Evolutionary conservation across 1,140 invertebrate species (phyloP).

Genomic region (Xylocopa sonorina): DNA sequence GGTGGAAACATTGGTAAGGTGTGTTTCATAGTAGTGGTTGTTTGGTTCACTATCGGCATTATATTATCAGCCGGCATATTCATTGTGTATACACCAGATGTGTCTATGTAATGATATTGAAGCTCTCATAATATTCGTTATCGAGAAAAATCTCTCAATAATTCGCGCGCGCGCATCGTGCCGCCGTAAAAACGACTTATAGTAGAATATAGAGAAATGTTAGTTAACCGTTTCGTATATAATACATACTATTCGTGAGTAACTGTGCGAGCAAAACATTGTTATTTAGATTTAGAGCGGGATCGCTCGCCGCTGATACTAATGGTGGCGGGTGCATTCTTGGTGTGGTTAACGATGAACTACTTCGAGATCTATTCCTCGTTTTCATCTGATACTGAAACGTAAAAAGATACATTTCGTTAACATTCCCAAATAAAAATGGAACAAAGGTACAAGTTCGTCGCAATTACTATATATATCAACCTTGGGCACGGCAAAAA

Average conservation of each 20-base stretch:
- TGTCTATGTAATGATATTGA: slow-evolving; percentile 63
- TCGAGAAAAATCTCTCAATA: slow-evolving; percentile 26
- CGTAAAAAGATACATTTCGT: not conserved
- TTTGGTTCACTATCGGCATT: slow-evolving; percentile 61
- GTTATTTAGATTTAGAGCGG: slow-evolving; percentile 81
- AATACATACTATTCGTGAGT: slow-evolving; percentile 83
- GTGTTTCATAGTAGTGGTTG: slow-evolving; percentile 69
- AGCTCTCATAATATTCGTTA: slow-evolving; percentile 48
- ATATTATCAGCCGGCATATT: slow-evolving; percentile 73
- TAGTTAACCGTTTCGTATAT: slow-evolving; percentile 27
- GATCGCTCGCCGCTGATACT: slow-evolving; percentile 83
- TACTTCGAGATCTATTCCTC: slow-evolving; percentile 80
- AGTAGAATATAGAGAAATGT: slow-evolving; percentile 8
- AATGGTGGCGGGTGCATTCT: slow-evolving; percentile 81
- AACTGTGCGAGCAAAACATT: slow-evolving; percentile 86
- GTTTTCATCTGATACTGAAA: slow-evolving; percentile 81
- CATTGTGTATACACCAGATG: slow-evolving; percentile 74
- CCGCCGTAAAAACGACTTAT: not conserved
- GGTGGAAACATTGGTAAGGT: slow-evolving; percentile 75
- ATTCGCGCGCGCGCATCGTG: not conserved
- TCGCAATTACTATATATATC: not conserved
- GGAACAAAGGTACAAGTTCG: too few species aligned
- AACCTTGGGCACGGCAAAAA: slow-evolving; percentile 83
- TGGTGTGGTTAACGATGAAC: slow-evolving; percentile 76
- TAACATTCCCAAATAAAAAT: too few species aligned